phyloP scores from a whole-genome alignment of 2,113 vertebrate species.

The Morone chrysops region DNA sequence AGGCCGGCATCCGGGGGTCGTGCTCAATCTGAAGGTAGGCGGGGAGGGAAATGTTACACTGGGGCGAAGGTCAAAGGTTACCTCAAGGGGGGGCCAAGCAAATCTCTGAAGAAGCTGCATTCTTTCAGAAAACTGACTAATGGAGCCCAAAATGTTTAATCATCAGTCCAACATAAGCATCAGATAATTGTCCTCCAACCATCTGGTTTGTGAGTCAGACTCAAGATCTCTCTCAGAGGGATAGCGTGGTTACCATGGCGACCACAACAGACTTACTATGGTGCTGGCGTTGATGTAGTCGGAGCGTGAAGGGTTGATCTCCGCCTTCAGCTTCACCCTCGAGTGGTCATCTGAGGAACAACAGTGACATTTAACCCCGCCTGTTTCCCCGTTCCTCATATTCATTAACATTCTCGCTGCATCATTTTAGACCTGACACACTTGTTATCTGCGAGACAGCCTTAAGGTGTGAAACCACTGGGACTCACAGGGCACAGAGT shows the following conservation, averaged over 20 bases:
- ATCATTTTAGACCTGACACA: not conserved
- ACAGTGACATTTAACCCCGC: not conserved
- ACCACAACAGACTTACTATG: slow-evolving; percentile 59
- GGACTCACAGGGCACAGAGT: slow-evolving; percentile 93
- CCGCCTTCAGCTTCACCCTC: slow-evolving; percentile 93
- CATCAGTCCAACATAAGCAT: too few relatives aligned
- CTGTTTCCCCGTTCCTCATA: not conserved
- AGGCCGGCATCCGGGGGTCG: slow-evolving; percentile 96
- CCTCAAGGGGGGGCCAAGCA: not conserved
- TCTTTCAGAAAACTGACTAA: too few relatives aligned
- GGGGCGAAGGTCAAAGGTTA: slow-evolving; percentile 19
- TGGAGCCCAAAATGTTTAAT: too few relatives aligned
- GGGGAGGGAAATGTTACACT: not conserved
- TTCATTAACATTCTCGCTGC: not conserved
- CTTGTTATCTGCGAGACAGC: too few relatives aligned
- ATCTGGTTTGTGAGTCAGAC: not conserved
- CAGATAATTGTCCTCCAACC: too few relatives aligned
- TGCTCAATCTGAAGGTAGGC: slow-evolving; percentile 91
- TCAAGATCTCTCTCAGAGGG: not conserved
- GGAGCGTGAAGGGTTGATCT: slow-evolving; percentile 91
- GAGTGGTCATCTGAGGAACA: slow-evolving; percentile 90
- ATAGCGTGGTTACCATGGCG: too few relatives aligned
- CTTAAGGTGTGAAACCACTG: too few relatives aligned
- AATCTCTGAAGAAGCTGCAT: too few relatives aligned
- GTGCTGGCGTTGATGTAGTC: slow-evolving; percentile 98